These are phyloP conservation scores for Palythoa caribaeorum DNA, from an alignment of 92 coral and sea anemone species.

Conservation along the genomic window DNA sequence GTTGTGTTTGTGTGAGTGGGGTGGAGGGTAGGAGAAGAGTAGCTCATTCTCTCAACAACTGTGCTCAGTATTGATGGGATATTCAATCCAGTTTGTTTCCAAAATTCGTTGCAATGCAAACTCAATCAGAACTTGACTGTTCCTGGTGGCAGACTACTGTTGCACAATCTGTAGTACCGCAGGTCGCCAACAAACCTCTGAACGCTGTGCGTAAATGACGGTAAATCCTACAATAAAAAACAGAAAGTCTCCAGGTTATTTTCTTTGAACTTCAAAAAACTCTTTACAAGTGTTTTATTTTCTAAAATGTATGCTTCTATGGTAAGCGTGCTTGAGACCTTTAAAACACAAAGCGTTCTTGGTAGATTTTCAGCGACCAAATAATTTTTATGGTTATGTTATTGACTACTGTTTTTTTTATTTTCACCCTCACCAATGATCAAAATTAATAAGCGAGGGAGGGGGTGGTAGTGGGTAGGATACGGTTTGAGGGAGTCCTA, in stretches of 20 bases:
- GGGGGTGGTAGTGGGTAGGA: too few relatives aligned
- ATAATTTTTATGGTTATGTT: too few relatives aligned
- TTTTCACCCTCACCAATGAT: too few relatives aligned
- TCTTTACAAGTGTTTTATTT: too few relatives aligned
- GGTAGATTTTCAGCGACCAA: too few relatives aligned
- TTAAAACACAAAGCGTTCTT: too few relatives aligned
- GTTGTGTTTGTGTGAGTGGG: not conserved
- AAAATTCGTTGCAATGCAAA: not conserved
- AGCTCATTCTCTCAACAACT: not conserved
- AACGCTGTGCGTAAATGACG: constrained; percentile 94
- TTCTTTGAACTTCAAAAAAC: too few relatives aligned
- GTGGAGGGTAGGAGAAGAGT: not conserved
- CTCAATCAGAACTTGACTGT: constrained; percentile 81
- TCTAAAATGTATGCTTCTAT: too few relatives aligned
- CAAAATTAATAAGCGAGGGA: too few relatives aligned
- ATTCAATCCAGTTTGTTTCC: not conserved
- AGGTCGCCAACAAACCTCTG: constrained; percentile 96
- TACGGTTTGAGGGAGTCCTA: too few relatives aligned
- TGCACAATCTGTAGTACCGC: constrained; percentile 94
- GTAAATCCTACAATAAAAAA: constrained; percentile 80
- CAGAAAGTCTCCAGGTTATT: not conserved
- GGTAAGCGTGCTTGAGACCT: too few relatives aligned
- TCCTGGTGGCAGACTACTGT: constrained; percentile 97
- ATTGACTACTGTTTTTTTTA: too few relatives aligned
- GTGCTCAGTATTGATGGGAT: not conserved